Percentiles rank a stretch among this genome's conserved stretches.
Conservation (phyloP, 2,113 vertebrate species). For the cat (Felis catus) region F.catus_Fca126_mat1.0 CM031423.1:86080001-86080500, state of each 20-base stretch:
- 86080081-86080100: neutral
- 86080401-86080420: neutral
- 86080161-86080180: neutral
- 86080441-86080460: neutral
- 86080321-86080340: neutral
- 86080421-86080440: neutral
- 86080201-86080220: neutral
- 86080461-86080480: neutral
- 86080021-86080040: neutral
- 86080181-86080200: neutral
- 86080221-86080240: neutral
- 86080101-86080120: neutral
- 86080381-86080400: neutral
- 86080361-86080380: neutral
- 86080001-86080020: neutral
- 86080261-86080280: neutral
- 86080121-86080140: neutral
- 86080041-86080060: neutral
- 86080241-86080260: neutral
- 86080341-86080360: neutral
- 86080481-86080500: neutral
- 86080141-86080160: neutral
- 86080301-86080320: neutral
- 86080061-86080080: neutral
- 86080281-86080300: neutral